Conservation (phyloP, 2,888 invertebrate genomes). For the Chydorus sphaericus region DNA sequence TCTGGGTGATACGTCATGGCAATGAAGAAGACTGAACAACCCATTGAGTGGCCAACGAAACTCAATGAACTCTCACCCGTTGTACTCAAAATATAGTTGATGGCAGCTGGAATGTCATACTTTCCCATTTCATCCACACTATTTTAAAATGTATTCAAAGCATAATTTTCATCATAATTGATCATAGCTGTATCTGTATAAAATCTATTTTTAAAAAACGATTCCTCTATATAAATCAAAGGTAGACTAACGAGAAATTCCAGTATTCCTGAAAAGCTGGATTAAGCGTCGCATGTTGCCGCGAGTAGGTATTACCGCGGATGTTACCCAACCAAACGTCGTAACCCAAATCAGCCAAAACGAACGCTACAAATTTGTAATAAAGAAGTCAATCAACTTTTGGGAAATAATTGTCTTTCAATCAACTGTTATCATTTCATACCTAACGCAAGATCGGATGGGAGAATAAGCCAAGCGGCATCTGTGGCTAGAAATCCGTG, state of each 20-base stretch:
- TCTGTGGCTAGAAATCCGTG: slow-evolving; percentile 32
- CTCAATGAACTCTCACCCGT: slow-evolving; percentile 37
- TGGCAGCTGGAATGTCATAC: slow-evolving; percentile 40
- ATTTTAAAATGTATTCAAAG: slow-evolving; percentile 8
- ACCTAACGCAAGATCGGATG: slow-evolving; percentile 29
- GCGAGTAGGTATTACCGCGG: slow-evolving; percentile 52
- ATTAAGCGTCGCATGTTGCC: slow-evolving; percentile 34
- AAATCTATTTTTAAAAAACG: background rate
- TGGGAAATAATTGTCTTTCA: background rate
- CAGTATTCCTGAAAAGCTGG: slow-evolving; percentile 38
- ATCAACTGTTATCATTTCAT: background rate
- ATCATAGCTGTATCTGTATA: too few species aligned
- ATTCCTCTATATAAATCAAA: background rate
- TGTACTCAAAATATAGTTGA: slow-evolving; percentile 33
- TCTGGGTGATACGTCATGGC: slow-evolving; percentile 19
- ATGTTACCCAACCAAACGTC: slow-evolving; percentile 58
- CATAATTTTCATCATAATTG: background rate
- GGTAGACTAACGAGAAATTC: slow-evolving; percentile 39
- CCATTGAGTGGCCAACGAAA: slow-evolving; percentile 39
- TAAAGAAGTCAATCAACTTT: background rate
- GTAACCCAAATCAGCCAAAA: slow-evolving; percentile 49
- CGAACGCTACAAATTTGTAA: slow-evolving; percentile 24
- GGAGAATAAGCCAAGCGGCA: slow-evolving; percentile 32
- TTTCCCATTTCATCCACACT: slow-evolving; percentile 35
- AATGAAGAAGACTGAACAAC: slow-evolving; percentile 32